A percentile compares a stretch with the other conserved stretches of the same genome.
Evolutionary conservation across 2,888 invertebrate species (phyloP).

Genomic region (Portevinia maculata): DNA sequence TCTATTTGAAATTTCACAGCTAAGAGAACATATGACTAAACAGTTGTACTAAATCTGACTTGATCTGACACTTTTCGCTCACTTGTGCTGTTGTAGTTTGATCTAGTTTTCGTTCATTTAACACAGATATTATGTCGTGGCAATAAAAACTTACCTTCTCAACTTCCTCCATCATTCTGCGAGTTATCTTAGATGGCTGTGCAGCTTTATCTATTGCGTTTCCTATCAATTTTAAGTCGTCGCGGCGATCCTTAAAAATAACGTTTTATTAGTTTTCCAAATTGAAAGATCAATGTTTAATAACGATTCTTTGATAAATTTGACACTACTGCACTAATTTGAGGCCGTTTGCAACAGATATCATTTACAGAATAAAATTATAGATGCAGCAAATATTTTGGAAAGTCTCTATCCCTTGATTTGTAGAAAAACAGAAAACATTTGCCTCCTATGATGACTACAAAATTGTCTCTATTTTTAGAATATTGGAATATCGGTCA

Average conservation of each 20-base stretch:
- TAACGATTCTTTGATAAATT: too few relatives aligned
- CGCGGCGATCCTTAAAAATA: slow-evolving; percentile 79
- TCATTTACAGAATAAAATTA: slow-evolving; percentile 14
- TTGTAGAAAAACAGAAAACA: slow-evolving; percentile 33
- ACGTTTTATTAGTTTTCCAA: too few relatives aligned
- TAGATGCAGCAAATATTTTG: slow-evolving; percentile 22
- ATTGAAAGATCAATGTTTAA: too few relatives aligned
- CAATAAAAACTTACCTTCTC: slow-evolving; percentile 78
- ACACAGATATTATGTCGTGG: too few relatives aligned
- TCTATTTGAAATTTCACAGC: too few relatives aligned
- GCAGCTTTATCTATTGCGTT: slow-evolving; percentile 81
- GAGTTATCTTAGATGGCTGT: slow-evolving; percentile 80
- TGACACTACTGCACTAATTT: neutral
- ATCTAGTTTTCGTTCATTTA: too few relatives aligned
- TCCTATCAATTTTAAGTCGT: slow-evolving; percentile 81
- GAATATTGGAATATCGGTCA: slow-evolving; percentile 39
- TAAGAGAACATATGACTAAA: too few relatives aligned
- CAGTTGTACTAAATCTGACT: too few relatives aligned
- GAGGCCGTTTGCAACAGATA: neutral
- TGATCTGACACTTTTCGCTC: too few relatives aligned
- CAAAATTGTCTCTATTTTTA: slow-evolving; percentile 46
- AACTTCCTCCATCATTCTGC: slow-evolving; percentile 81
- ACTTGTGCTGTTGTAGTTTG: too few relatives aligned
- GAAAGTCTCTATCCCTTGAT: slow-evolving; percentile 24
- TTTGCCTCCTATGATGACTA: slow-evolving; percentile 26